Evolutionary conservation across 2,113 vertebrate genomes (phyloP).

Genomic region (Anhinga anhinga): DNA sequence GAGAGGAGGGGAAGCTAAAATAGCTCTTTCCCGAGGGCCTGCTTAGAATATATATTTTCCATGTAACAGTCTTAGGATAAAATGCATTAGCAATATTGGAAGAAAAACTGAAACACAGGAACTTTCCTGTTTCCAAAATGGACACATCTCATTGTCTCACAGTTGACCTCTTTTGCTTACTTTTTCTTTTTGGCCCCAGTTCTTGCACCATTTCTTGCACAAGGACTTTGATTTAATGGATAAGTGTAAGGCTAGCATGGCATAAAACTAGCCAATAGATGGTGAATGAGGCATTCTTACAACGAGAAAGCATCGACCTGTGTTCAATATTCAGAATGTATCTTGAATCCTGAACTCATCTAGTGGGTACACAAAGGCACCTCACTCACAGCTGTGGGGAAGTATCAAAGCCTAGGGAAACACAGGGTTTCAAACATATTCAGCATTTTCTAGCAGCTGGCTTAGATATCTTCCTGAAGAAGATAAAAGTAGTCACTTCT

Average conservation of each 20-base stretch:
- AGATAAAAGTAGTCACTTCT: neutral
- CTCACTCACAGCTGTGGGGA: neutral
- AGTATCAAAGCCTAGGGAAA: neutral
- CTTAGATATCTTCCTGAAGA: neutral
- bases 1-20: neutral
- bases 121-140: neutral
- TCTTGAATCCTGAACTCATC: neutral
- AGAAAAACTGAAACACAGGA: neutral
- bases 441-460: neutral
- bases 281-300: neutral
- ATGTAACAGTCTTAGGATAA: neutral
- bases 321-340: neutral
- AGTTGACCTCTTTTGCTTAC: neutral
- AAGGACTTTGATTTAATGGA: neutral
- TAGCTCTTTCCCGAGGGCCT: neutral
- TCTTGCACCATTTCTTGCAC: neutral
- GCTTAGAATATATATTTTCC: slow-evolving; percentile 19
- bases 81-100: neutral
- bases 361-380: neutral
- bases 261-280: neutral
- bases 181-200: neutral
- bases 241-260: neutral
- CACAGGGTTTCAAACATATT: neutral
- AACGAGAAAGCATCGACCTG: neutral
- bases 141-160: neutral